Conservation (phyloP, 2,113 vertebrate species). For the Shinisaurus crocodilurus region DNA sequence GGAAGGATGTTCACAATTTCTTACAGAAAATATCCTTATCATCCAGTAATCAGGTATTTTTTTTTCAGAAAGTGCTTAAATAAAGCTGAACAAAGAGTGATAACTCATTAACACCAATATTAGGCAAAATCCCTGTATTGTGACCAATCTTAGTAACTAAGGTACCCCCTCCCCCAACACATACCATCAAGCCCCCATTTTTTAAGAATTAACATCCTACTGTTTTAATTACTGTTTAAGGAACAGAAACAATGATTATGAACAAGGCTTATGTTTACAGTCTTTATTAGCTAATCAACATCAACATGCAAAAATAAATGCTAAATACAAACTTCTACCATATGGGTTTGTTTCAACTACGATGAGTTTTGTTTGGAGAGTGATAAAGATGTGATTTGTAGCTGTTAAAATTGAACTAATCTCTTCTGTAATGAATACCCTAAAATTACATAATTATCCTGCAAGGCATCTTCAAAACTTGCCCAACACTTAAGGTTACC, state of each 20-base stretch:
- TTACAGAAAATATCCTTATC: not conserved
- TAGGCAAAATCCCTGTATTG: not conserved
- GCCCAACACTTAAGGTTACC: conserved; percentile 75
- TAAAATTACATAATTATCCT: conserved; percentile 72
- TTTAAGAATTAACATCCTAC: conserved; percentile 41
- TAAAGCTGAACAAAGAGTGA: not conserved
- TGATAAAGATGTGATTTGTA: conserved; percentile 68
- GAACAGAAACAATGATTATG: conserved; percentile 79
- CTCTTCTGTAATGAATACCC: conserved; percentile 73
- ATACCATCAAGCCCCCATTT: not conserved
- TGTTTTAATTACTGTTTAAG: conserved; percentile 60
- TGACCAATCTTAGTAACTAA: not conserved
- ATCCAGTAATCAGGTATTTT: fast-evolving
- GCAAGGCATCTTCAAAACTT: conserved; percentile 77
- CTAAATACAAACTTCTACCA: conserved; percentile 86
- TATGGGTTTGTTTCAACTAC: conserved; percentile 75
- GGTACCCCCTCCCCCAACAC: not conserved
- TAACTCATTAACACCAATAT: not conserved
- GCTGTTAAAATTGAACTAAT: conserved; percentile 73
- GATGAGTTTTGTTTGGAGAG: conserved; percentile 68
- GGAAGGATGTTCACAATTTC: not conserved
- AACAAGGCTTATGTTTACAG: conserved; percentile 86
- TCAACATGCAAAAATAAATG: conserved; percentile 91
- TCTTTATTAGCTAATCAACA: conserved; percentile 91
- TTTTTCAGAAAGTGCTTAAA: not conserved